Evolutionary conservation across 1,140 invertebrate species (phyloP), one percentile per base, ranked within the genome.

Genomic region (Drosophila nannoptera): DNA sequence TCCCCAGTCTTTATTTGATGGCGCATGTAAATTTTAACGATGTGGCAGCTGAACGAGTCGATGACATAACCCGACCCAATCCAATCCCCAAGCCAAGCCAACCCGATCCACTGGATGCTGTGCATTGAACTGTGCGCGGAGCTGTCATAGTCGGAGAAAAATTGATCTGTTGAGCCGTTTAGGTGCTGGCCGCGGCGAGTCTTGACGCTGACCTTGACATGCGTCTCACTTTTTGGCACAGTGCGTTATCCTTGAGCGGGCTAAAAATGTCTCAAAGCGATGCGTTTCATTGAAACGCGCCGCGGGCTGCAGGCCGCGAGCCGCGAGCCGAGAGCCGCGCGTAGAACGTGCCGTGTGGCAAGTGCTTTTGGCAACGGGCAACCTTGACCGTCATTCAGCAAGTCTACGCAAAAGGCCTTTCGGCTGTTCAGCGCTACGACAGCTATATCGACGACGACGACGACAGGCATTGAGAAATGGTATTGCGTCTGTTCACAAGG

Each of bases 331-430:
- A 16, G 36, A 7, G 11, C 32, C 46, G 66, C 55, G 53, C 65
- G 62, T 82, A 73, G 70, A 73, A 78, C 75, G 78, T 83, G 78
- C 67, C 52, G 45, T 66, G 76, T 69, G 53, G 72, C 80, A 78
- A 69, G 75, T 74, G 42, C 33, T 46, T 50, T 12, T 36, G 58
- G 69, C 69, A 45, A 54, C 6, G n/a, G 40, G n/a, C 54, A 59
- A 70, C 78, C 80, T 71, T 84, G 77, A 77, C 81, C 81, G 78
- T 83, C 78, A 77, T 82, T 72, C 67, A 50, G 42, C 46, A 54
- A 64, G 60, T 63, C 56, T 72, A 60, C 54, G 35, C 62, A 53
- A 62, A 77, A 72, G 77, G 63, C 77, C 75, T 66, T 72, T 72
- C 35, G 68, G 52, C 73, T 31, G 7, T n/a, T 32, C 16, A 59